Evolutionary conservation across 2,797 vertebrate species (phyloP), one percentile per base, ranked within the genome.

Genomic region (Masticophis lateralis): DNA sequence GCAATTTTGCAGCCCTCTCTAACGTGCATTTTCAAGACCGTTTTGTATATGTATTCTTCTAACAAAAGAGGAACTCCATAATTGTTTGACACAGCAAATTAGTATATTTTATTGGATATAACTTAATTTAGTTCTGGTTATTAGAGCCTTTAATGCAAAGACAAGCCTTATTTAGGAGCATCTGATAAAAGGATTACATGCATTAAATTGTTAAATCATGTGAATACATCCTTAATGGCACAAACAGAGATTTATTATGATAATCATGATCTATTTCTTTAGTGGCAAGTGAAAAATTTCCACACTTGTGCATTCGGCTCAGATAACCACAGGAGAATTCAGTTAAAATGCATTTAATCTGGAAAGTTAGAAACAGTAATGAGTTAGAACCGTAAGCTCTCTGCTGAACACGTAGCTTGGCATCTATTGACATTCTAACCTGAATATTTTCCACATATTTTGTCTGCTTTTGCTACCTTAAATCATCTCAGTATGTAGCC

Each of bases 131-230:
- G 37, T 56, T 55, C 91, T 90, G 87, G 95, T 87, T 6, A 88
- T 88, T 94, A 95, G 89, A 90, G 2, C 92, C 22, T 94, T 94
- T 60, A 87, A 32, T 25, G 88, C 89, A 1, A 51, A 86, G 74
- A 12, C 63, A 59, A 92, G 90, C 60, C 91, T 74, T 89, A 57
- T 57, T 92, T 94, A 94, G 60, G 12, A 95, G 37, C 1, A 43
- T 93, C 79, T 66, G 11, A 22, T 90, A 59, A 86, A 20, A 88
- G 28, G 8, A 59, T 93, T 53, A 89, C 66, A 63, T 61, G 66
- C 87, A 88, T 91, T 88, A 89, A 61, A 91, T 89, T 91, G 92
- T 91, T 93, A 93, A 93, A 91, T 88, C 86, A 88, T 88, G 66
- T 93, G 92, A 61, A 88, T 93, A 61, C 90, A 83, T 91, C 55